Conservation (phyloP, 2,888 invertebrate genomes). For the Macaria liturata region DNA sequence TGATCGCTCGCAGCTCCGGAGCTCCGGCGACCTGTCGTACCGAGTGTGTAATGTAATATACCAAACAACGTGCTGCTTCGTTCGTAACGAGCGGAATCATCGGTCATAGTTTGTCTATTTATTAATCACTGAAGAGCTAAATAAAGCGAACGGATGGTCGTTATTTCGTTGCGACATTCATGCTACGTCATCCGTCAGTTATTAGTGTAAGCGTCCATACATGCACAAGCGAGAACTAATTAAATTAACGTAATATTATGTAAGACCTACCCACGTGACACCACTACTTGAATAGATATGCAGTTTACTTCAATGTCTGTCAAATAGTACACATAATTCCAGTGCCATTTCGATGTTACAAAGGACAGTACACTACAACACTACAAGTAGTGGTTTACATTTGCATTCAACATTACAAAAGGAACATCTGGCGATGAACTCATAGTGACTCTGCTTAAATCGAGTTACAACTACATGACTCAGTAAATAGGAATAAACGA, state of each 20-base stretch:
- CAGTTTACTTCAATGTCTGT: too few species aligned
- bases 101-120: too few species aligned
- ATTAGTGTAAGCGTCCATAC: constrained; percentile 10
- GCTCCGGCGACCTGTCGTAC: too few species aligned
- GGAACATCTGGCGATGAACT: constrained; percentile 31
- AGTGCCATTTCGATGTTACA: too few species aligned
- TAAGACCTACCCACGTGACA: neutral
- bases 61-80: too few species aligned
- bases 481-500: constrained; percentile 36
- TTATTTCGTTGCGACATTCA: constrained; percentile 8
- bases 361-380: too few species aligned
- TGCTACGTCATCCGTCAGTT: constrained; percentile 1
- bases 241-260: constrained; percentile 23
- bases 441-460: constrained; percentile 30
- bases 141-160: neutral
- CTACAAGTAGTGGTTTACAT: too few species aligned
- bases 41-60: too few species aligned
- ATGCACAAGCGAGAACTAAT: constrained; percentile 32
- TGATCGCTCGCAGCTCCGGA: too few species aligned
- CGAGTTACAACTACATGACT: constrained; percentile 37
- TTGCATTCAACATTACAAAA: constrained; percentile 33
- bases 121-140: neutral
- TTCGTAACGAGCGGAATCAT: too few species aligned
- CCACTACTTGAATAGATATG: too few species aligned
- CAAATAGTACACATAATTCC: too few species aligned